phyloP scores from a whole-genome alignment of 2,888 invertebrate species.

The Tanaodytes sp. region DNA sequence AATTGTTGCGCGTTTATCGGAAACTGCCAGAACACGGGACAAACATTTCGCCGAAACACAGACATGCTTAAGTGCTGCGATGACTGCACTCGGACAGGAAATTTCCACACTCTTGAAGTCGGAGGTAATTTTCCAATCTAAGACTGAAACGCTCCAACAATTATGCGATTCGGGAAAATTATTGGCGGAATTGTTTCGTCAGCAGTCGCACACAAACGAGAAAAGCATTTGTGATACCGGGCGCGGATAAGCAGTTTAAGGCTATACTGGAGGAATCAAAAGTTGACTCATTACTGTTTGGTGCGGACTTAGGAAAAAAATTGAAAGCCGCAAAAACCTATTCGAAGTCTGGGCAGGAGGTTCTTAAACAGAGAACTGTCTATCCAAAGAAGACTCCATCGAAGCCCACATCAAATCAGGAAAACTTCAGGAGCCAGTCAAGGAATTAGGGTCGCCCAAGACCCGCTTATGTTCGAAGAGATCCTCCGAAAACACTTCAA shows the following conservation, averaged over 20 bases:
- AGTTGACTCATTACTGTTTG: conserved; percentile 11
- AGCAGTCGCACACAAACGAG: no score
- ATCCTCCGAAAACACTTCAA: neutral
- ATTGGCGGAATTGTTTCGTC: neutral
- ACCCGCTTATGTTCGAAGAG: conserved; percentile 2
- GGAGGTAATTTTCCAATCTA: neutral
- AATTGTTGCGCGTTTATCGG: conserved; percentile 1
- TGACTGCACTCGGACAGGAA: conserved; percentile 5
- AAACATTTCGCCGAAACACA: conserved; percentile 12
- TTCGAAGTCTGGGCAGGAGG: conserved; percentile 8
- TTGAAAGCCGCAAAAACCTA: conserved; percentile 10
- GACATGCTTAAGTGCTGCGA: neutral
- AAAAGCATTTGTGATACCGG: conserved; percentile 4
- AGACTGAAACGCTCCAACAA: neutral
- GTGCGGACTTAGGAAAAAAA: conserved; percentile 3
- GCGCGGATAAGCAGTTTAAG: conserved; percentile 10
- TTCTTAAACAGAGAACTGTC: neutral
- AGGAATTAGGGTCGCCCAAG: conserved; percentile 14
- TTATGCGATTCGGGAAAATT: neutral
- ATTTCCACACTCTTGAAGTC: conserved; percentile 1
- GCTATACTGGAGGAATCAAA: conserved; percentile 9
- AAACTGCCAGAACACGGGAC: conserved; percentile 5
- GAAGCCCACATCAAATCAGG: neutral
- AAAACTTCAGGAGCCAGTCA: conserved; percentile 17
- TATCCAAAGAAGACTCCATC: neutral